Base-by-base conservation (phyloP, 1,140 invertebrate genomes). In the Rhizoglyphus robini region DNA sequence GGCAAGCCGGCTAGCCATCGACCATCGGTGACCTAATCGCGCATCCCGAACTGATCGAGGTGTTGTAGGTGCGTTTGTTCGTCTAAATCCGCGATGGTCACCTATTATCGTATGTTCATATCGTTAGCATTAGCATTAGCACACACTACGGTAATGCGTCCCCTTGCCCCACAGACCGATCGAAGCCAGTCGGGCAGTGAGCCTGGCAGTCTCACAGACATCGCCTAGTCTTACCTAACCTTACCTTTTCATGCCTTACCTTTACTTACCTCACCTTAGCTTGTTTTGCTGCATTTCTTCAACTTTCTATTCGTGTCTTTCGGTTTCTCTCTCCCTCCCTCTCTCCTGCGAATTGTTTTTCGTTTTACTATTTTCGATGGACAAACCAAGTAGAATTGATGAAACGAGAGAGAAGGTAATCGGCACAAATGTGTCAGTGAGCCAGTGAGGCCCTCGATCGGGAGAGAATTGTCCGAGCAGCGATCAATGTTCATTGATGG, bases 221-320 rank as follows among this genome's bases (percentile, higher is more conserved):
- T n/a, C n/a, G n/a, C n/a, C n/a, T n/a, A 41, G 18, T 41, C 8
- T 41, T 41, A 18, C 36, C 36, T 8, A 41, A 41, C 8, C 18
- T 54, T 54, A 8, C 20, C 20, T 54, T 54, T 54, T 25, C 20
- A 11, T 5, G 8, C 20, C 8, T 54, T 27, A 15, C 20, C 20
- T 8, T 54, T 27, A 25, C 51, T 20, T 54, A 54, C 51, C 51
- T 54, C 31, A 54, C 51, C 51, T 54, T 54, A 54, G 23, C 51
- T 27, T 54, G 23, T 27, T 32, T 32, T 27, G 51, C 51, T 15
- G 51, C 51, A 54, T 32, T 54, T 54, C 51, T 54, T 54, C 51
- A 11, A 54, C 51, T 54, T 54, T 54, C 51, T 54, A 54, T 54
- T 54, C 51, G 51, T 54, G 51, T 54, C 51, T 5, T 8, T 54